Evolutionary conservation across 2,113 vertebrate species (phyloP).

Genomic region (Gobio gobio): DNA sequence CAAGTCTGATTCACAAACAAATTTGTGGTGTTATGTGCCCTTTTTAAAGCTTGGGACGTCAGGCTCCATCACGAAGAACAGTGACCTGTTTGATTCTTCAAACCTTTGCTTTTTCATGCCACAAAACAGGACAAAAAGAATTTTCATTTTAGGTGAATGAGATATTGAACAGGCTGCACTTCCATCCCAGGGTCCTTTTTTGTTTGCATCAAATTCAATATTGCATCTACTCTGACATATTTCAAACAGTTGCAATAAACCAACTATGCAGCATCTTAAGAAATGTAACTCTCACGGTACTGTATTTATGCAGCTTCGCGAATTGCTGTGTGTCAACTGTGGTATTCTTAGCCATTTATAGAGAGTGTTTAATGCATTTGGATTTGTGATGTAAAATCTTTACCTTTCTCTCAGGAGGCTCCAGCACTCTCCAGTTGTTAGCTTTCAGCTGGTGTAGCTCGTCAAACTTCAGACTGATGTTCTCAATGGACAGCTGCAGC

Average conservation of each 20-base stretch:
- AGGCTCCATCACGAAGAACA: background rate
- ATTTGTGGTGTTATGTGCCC: background rate
- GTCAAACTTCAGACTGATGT: constrained; percentile 99
- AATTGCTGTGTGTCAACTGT: background rate
- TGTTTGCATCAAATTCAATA: constrained; percentile 2
- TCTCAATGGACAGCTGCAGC: constrained; percentile 98
- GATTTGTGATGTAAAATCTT: constrained; percentile 52
- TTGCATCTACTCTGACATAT: background rate
- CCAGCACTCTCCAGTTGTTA: constrained; percentile 97
- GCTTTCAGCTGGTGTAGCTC: constrained; percentile 98
- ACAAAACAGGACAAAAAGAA: background rate
- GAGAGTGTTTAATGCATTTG: constrained; percentile 11
- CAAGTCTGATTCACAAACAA: background rate
- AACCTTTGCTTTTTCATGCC: background rate
- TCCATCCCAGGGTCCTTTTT: background rate
- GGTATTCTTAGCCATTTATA: background rate
- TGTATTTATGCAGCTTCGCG: background rate
- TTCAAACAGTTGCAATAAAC: background rate
- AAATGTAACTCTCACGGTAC: background rate
- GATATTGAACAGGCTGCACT: background rate
- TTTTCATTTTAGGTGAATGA: background rate
- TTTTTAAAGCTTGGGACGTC: background rate
- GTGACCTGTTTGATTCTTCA: background rate
- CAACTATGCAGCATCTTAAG: background rate
- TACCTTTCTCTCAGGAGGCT: constrained; percentile 94